Evolutionary conservation across 2,888 invertebrate species (phyloP), one percentile per base, ranked within the genome.

Genomic region (Drosophila niveifrons): DNA sequence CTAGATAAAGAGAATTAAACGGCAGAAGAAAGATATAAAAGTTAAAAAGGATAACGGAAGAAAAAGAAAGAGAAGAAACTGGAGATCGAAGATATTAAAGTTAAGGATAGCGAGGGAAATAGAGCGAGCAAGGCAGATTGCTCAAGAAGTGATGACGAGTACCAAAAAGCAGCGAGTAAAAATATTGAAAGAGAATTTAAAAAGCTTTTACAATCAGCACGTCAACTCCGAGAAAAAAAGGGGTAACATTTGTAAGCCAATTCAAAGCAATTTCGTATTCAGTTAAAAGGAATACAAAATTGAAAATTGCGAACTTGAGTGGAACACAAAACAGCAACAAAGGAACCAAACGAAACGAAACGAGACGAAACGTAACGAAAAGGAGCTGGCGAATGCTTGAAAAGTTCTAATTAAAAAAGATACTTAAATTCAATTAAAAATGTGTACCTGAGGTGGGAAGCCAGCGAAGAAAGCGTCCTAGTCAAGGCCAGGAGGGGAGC

Each of bases 351-450:
- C 17, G 13, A 23, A 13, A 28, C 7, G 7, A 29, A 47, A 43
- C 10, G 6, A 29, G 10, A 28, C 7, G 7, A 29, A 47, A 43
- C 10, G 6, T 17, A 47, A 47, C 23, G 10, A 47, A 23, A 47
- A 18, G 18, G 28, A 48, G 31, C 28, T 47, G 17, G 50, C 31
- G 17, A 52, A 61, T 46, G 36, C 31, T 51, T 31, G 28, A 44
- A 15, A 47, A 58, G 41, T n/a, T 17, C 36, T 53, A 70, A 57
- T 55, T 55, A 53, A 28, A 61, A 43, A 48, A 67, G 17, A 58
- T 55, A 55, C 56, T 39, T 13, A 44, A 46, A 66, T 66, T 56
- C 39, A 56, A 65, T 67, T 57, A 39, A 43, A 51, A 36, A 11
- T 47, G 47, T 47, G 47, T 39, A 29, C 36, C 18, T 18, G n/a